Evolutionary conservation across 1,140 invertebrate genomes (phyloP), one percentile per base, ranked within the genome.

Genomic region (Grapholita molesta): DNA sequence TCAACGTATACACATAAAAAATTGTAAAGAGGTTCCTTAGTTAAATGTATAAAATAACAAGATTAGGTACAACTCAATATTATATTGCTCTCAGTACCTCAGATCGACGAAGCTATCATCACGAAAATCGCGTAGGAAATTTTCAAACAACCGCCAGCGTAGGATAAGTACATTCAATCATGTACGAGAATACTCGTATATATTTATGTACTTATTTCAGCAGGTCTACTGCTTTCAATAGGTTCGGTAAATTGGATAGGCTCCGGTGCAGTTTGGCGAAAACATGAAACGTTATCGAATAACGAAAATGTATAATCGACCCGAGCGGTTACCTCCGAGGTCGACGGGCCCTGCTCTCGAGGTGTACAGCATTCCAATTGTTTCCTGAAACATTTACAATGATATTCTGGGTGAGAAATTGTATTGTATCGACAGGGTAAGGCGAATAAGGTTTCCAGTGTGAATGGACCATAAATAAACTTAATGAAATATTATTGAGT

Each of bases 221-320:
- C 55, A 61, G n/a, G 25, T 28, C 11, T 28, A 61, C 24, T 21
- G 24, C 25, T 28, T 57, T 61, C 24, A 61, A 61, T 61, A 3
- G 55, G 55, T 30, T 61, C n/a, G 25, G 55, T 61, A 61, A 32
- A 61, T 61, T 61, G 55, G 55, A 61, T 61, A 8, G 55, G 55
- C 55, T 61, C 55, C 30, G 28, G 24, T 15, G 55, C 30, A 61
- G 55, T 61, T 61, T 61, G 11, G 28, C 55, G 28, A 61, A 61
- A 57, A 18, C 15, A 61, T 32, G 55, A 61, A 61, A 61, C 28
- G 11, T 61, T 61, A 61, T 61, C 12, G n/a, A 61, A 61, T 61
- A 61, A 61, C 24, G 55, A 61, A 48, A 61, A 61, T 18, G 55
- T 61, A 61, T 61, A 61, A 30, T 61, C 55, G 24, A 30, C 12